phyloP scores from a whole-genome alignment of 2,113 vertebrate genomes.

The Arenaria interpres region DNA sequence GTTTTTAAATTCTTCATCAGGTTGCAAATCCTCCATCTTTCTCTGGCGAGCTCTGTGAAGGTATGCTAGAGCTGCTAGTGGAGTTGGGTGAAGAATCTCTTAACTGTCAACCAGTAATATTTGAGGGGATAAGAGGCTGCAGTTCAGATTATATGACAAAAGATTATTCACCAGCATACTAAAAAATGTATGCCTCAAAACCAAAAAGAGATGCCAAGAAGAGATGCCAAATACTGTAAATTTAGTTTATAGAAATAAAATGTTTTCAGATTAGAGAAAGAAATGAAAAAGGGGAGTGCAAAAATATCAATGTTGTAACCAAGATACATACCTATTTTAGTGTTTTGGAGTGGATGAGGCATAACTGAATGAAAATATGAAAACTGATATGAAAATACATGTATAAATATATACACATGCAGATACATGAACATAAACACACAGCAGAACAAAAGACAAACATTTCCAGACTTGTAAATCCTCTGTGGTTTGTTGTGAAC shows the following conservation, averaged over 20 bases:
- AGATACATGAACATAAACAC: not conserved
- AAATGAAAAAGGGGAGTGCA: not conserved
- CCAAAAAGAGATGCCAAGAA: not conserved
- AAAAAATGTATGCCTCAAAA: not conserved
- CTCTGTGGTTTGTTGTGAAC: not conserved
- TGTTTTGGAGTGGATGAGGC: not conserved
- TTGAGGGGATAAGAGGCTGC: not conserved
- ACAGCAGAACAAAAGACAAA: not conserved
- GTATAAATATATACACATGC: not conserved
- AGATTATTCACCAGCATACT: not conserved
- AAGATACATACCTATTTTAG: not conserved
- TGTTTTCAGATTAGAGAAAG: not conserved
- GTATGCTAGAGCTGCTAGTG: not conserved
- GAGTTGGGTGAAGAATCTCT: not conserved
- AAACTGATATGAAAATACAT: too few relatives aligned
- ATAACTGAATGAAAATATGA: not conserved
- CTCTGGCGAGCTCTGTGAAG: rapidly evolving
- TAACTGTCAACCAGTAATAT: not conserved
- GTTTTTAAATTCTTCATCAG: not conserved
- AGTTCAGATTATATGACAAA: not conserved
- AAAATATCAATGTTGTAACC: not conserved
- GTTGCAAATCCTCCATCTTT: not conserved
- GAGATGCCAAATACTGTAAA: not conserved
- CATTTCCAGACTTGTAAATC: not conserved
- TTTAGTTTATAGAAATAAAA: not conserved